Percentiles rank a stretch among this genome's conserved stretches.
phyloP scores from a whole-genome alignment of 2,113 vertebrate species.

The Felis catus region DNA sequence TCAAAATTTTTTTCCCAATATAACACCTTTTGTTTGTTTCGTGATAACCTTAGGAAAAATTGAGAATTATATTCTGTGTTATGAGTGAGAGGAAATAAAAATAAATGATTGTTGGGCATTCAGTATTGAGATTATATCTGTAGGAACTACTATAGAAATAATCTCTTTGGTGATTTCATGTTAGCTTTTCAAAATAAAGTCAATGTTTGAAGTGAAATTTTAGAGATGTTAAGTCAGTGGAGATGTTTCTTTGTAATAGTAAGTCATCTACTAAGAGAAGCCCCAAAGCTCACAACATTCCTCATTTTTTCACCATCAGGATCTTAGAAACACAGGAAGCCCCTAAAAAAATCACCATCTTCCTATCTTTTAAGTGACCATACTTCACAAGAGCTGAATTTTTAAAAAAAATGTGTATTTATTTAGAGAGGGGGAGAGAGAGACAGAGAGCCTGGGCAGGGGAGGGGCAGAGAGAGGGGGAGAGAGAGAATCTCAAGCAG shows the following conservation, averaged over 20 bases:
- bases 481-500: too few species aligned
- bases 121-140: neutral
- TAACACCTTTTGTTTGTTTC: neutral
- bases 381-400: neutral
- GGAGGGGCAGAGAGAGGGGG: too few species aligned
- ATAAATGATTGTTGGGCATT: neutral
- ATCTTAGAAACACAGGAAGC: neutral
- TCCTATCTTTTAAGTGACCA: neutral
- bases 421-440: too few species aligned
- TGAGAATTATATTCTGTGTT: neutral
- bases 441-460: too few species aligned
- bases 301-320: neutral
- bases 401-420: too few species aligned
- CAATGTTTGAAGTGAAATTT: constrained; percentile 15
- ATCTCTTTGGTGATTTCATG: constrained; percentile 39
- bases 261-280: neutral
- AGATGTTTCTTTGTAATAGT: constrained; percentile 5
- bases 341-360: neutral
- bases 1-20: neutral
- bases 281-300: neutral
- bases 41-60: neutral
- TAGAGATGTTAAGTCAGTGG: neutral
- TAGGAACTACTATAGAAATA: constrained; percentile 13
- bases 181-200: constrained; percentile 63
- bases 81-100: constrained; percentile 2